These are phyloP conservation scores for Drosophila aff. DNA, from an alignment of 1,140 invertebrate species.

Conservation along the genomic window DNA sequence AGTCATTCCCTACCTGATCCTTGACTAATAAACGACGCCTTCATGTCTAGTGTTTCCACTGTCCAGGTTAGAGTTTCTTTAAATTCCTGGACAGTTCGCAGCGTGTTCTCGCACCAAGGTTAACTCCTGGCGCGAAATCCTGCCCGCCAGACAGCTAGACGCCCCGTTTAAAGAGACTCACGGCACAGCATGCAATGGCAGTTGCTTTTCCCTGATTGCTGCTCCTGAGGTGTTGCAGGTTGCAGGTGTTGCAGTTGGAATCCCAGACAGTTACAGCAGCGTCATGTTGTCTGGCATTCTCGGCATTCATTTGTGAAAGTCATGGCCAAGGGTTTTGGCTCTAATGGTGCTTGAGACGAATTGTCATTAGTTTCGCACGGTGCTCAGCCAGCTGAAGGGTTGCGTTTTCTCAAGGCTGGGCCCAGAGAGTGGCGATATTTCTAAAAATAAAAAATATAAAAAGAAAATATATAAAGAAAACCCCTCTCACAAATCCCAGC, in stretches of 20 bases:
- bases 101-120: constrained; percentile 46
- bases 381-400: constrained; percentile 58
- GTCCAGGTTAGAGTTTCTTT: not conserved
- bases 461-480: not conserved
- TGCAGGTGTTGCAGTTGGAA: constrained; percentile 59
- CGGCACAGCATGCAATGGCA: constrained; percentile 58
- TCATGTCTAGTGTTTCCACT: constrained; percentile 7
- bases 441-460: not conserved
- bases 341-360: constrained; percentile 77
- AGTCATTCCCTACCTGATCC: not conserved
- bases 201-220: constrained; percentile 12
- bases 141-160: constrained; percentile 63
- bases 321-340: constrained; percentile 45
- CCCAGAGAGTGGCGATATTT: constrained; percentile 26
- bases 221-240: constrained; percentile 16
- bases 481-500: constrained; percentile 11
- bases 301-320: constrained; percentile 60
- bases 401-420: constrained; percentile 50
- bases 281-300: constrained; percentile 70
- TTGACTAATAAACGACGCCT: constrained; percentile 32
- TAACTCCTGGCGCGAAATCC: constrained; percentile 50
- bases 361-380: constrained; percentile 77
- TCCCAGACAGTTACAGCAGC: constrained; percentile 45
- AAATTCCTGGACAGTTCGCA: constrained; percentile 17
- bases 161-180: constrained; percentile 55